Evolutionary conservation across 2,797 vertebrate genomes (phyloP).

Genomic region (Sorex maritimensis): DNA sequence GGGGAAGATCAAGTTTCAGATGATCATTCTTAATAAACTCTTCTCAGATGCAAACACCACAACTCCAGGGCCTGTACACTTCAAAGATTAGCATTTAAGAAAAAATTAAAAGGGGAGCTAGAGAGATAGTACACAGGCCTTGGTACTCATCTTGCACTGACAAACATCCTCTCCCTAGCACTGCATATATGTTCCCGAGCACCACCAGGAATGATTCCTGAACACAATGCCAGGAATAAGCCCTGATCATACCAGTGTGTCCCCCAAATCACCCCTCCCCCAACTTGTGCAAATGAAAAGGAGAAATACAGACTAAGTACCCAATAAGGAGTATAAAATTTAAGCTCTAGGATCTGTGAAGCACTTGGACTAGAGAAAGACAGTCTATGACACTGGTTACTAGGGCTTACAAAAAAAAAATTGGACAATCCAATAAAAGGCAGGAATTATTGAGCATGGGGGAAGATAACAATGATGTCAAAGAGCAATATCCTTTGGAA

Average conservation of each 20-base stretch:
- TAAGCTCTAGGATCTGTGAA: not conserved
- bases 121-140: no score
- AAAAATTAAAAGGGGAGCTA: not conserved
- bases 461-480: fast-evolving
- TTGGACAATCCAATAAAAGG: not conserved
- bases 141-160: no score
- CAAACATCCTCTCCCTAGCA: no score
- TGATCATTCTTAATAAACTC: not conserved
- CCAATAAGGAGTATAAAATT: not conserved
- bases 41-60: not conserved
- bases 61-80: fast-evolving
- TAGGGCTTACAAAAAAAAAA: not conserved
- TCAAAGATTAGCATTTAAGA: not conserved
- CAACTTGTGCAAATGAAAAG: no score
- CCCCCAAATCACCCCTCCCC: not conserved
- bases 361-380: fast-evolving
- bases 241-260: not conserved
- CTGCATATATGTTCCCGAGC: no score
- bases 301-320: not conserved
- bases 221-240: no score
- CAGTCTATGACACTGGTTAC: fast-evolving
- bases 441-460: no score
- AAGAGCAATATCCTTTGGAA: not conserved
- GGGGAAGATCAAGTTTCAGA: fast-evolving
- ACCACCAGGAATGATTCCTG: no score